These are phyloP conservation scores for Paramuricea clavata DNA, from an alignment of 92 coral and sea anemone species.

Conservation along the genomic window DNA sequence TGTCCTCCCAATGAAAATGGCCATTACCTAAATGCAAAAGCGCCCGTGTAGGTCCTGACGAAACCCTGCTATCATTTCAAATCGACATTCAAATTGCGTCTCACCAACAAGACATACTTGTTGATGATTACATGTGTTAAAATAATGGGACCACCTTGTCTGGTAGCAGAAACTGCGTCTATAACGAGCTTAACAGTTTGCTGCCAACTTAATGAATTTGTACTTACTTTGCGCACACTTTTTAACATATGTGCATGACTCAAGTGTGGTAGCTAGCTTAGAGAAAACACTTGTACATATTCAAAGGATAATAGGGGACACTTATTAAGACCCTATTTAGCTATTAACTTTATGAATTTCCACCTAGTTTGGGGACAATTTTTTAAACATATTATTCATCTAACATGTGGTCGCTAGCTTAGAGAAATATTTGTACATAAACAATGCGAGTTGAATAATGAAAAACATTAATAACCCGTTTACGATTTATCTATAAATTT, in stretches of 20 bases:
- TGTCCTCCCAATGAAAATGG: slow-evolving; percentile 20
- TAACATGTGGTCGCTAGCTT: neutral
- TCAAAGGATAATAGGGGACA: neutral
- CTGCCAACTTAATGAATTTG: slow-evolving; percentile 5
- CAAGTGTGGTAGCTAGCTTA: neutral
- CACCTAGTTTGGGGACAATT: neutral
- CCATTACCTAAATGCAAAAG: neutral
- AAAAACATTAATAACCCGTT: no score
- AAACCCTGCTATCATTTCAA: neutral
- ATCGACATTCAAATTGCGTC: neutral
- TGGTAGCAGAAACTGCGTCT: neutral
- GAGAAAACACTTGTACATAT: neutral
- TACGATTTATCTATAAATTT: no score
- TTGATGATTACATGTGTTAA: slow-evolving; percentile 3
- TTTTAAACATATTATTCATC: neutral
- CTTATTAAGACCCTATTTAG: neutral
- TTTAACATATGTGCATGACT: slow-evolving; percentile 2
- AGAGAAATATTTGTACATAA: no score
- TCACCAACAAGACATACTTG: neutral
- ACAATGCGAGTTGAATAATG: no score
- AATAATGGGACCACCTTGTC: slow-evolving; percentile 1
- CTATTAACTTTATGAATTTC: neutral
- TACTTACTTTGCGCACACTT: neutral
- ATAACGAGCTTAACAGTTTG: slow-evolving; percentile 21
- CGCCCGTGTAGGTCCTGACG: neutral